Percentiles rank a stretch among this genome's conserved stretches.
phyloP scores from a whole-genome alignment of 2,113 vertebrate species.

The Myxocyprinus asiaticus region DNA sequence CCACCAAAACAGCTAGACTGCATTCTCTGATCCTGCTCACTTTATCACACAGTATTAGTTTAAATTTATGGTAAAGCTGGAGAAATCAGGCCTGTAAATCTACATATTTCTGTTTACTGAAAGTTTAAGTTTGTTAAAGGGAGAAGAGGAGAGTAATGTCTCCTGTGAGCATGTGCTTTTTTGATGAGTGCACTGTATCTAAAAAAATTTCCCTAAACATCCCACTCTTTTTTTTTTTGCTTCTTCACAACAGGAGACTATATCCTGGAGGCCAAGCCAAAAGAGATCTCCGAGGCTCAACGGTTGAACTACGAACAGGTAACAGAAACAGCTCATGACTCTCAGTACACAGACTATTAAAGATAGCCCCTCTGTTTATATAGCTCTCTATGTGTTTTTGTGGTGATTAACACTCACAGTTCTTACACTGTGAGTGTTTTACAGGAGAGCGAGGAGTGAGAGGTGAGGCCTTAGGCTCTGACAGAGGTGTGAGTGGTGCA shows the following conservation, averaged over 20 bases:
- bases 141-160: not conserved
- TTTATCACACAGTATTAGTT: no score
- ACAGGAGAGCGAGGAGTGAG: not conserved
- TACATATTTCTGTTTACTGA: not conserved
- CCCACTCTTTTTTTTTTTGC: constrained; percentile 21
- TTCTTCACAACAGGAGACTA: constrained; percentile 85
- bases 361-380: constrained; percentile 1
- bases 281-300: constrained; percentile 97
- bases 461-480: not conserved
- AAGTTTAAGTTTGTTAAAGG: constrained; percentile 26
- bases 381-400: constrained; percentile 6
- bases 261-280: constrained; percentile 97
- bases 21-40: no score
- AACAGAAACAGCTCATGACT: constrained; percentile 54
- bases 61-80: no score
- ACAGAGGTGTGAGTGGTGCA: not conserved
- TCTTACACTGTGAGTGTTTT: not conserved
- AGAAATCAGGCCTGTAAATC: no score
- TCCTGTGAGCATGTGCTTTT: constrained; percentile 15
- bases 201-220: constrained; percentile 11
- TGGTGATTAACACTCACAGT: not conserved
- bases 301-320: constrained; percentile 99
- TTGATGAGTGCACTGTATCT: constrained; percentile 18
- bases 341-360: not conserved
- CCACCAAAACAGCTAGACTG: no score